Evolutionary conservation across 2,113 vertebrate genomes (phyloP).

Genomic region (Ranitomeya imitator): DNA sequence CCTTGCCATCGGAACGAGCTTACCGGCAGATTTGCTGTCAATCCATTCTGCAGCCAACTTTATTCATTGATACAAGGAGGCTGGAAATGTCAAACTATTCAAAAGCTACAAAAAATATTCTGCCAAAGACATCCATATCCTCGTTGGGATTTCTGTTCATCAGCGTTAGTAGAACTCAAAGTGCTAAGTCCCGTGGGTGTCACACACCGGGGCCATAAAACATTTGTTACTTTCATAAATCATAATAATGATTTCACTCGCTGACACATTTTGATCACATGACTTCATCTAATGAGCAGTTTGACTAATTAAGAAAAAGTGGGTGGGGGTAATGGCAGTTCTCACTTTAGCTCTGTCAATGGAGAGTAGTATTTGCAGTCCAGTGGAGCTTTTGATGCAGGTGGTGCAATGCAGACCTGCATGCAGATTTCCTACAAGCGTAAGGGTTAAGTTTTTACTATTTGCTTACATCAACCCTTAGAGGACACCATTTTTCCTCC

Average conservation of each 20-base stretch:
- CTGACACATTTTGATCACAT: slow-evolving; percentile 39
- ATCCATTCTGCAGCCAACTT: too few relatives aligned
- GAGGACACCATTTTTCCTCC: slow-evolving; percentile 52
- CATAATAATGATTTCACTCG: slow-evolving; percentile 32
- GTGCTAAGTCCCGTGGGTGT: slow-evolving; percentile 14
- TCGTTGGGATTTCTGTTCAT: neutral
- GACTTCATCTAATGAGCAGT: slow-evolving; percentile 33
- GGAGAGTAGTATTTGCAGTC: neutral
- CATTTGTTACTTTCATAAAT: slow-evolving; percentile 53
- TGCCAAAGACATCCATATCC: too few relatives aligned
- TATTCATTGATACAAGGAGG: too few relatives aligned
- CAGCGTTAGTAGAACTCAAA: neutral
- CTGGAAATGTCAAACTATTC: too few relatives aligned
- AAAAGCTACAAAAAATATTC: too few relatives aligned
- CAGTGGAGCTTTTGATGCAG: neutral
- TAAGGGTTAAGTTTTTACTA: slow-evolving; percentile 38
- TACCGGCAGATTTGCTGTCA: too few relatives aligned
- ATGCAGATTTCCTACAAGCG: neutral
- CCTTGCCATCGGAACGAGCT: too few relatives aligned
- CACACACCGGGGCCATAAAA: slow-evolving; percentile 38
- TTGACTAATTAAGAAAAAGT: slow-evolving; percentile 50
- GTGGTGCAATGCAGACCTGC: slow-evolving; percentile 36
- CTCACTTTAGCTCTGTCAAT: neutral
- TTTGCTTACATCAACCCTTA: slow-evolving; percentile 39
- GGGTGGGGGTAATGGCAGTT: slow-evolving; percentile 7